A percentile compares a stretch with the other conserved stretches of the same genome.
These are phyloP conservation scores for Sebastes paucispinis DNA, from an alignment of 2,797 vertebrate species.

Conservation along the genomic window DNA sequence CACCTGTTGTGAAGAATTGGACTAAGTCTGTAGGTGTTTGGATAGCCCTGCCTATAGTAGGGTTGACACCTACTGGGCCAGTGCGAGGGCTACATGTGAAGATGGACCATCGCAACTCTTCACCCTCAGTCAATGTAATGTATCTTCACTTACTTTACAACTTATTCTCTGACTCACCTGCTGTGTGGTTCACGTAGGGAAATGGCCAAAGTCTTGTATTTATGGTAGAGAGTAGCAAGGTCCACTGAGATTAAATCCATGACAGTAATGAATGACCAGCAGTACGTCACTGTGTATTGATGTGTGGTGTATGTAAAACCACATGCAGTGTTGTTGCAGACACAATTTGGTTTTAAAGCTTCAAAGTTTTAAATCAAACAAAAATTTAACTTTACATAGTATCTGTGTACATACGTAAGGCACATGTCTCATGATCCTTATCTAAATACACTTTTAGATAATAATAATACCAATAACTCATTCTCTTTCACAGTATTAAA, in stretches of 20 bases:
- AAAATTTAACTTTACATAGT: background rate
- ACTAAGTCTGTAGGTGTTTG: constrained; percentile 3
- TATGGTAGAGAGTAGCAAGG: background rate
- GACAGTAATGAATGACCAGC: background rate
- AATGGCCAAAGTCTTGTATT: background rate
- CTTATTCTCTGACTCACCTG: background rate
- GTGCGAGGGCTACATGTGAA: constrained; percentile 35
- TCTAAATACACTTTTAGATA: background rate
- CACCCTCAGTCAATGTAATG: constrained; percentile 60
- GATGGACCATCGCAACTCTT: constrained; percentile 62
- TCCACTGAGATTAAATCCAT: background rate
- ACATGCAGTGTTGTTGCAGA: background rate
- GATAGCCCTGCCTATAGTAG: constrained; percentile 12
- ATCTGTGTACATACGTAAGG: background rate
- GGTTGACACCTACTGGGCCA: constrained; percentile 30
- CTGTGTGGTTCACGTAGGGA: background rate
- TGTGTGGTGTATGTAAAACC: background rate
- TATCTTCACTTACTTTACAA: constrained; percentile 20
- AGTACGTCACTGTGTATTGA: background rate
- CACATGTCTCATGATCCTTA: background rate
- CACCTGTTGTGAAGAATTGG: constrained; percentile 18
- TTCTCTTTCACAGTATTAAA: background rate
- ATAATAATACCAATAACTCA: background rate
- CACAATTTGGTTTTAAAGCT: background rate
- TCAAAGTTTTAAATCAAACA: background rate